Evolutionary conservation across 2,888 invertebrate species (phyloP).

Genomic region (Synanthedon andrenaeformis): DNA sequence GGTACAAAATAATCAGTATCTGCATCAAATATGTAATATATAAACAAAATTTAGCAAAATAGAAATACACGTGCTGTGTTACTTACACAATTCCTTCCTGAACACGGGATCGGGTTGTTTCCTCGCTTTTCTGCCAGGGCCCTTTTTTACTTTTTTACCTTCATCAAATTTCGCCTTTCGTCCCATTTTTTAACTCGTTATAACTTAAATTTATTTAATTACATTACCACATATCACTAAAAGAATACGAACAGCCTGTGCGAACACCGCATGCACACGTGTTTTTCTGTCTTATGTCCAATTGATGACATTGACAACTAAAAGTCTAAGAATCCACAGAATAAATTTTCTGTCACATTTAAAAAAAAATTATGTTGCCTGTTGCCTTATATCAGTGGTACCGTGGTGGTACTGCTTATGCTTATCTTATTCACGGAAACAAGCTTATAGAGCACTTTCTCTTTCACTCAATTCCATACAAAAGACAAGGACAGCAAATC

Average conservation of each 20-base stretch:
- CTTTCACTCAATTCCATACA: too few species aligned
- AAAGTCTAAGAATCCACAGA: too few species aligned
- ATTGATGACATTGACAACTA: too few species aligned
- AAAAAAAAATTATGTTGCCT: too few species aligned
- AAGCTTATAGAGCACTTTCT: too few species aligned
- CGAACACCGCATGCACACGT: neutral
- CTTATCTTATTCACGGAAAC: too few species aligned
- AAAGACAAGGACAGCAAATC: too few species aligned
- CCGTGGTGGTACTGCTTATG: too few species aligned
- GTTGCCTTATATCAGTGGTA: too few species aligned
- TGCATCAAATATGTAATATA: neutral
- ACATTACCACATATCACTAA: neutral
- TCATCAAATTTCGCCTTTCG: conserved; percentile 86
- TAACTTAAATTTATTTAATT: neutral
- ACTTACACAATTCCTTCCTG: conserved; percentile 66
- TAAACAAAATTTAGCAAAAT: too few species aligned
- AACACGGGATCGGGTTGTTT: conserved; percentile 87
- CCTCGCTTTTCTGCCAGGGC: conserved; percentile 87
- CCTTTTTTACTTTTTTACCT: conserved; percentile 77
- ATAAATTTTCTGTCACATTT: too few species aligned
- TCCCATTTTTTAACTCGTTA: conserved; percentile 73
- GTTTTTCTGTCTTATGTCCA: neutral
- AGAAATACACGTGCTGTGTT: neutral
- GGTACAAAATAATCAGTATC: neutral
- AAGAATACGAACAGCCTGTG: neutral